phyloP scores from a whole-genome alignment of 2,113 vertebrate species.

The Pollachius pollachius region DNA sequence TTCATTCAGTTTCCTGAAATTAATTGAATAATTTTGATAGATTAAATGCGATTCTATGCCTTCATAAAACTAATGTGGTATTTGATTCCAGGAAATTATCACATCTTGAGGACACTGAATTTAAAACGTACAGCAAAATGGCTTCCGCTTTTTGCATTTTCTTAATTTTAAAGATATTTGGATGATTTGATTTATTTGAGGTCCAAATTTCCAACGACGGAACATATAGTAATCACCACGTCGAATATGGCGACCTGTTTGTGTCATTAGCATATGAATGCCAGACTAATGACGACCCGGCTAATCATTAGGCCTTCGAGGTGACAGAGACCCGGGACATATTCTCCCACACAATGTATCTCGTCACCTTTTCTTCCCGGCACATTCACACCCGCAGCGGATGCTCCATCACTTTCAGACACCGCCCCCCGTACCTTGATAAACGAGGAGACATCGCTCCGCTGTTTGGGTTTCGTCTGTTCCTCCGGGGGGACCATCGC shows the following conservation, averaged over 20 bases:
- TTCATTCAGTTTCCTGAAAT: too few species aligned
- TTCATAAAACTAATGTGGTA: too few species aligned
- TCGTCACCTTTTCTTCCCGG: slow-evolving; percentile 40
- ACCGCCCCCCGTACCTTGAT: slow-evolving; percentile 21
- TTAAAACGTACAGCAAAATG: too few species aligned
- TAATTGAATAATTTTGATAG: too few species aligned
- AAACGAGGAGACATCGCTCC: slow-evolving; percentile 6
- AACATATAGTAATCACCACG: too few species aligned
- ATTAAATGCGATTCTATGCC: too few species aligned
- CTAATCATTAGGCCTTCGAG: slow-evolving; percentile 12
- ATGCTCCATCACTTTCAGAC: slow-evolving; percentile 36
- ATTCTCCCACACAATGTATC: slow-evolving; percentile 44
- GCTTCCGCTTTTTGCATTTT: too few species aligned
- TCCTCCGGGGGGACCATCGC: slow-evolving; percentile 28
- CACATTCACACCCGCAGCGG: slow-evolving; percentile 37
- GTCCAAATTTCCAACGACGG: too few species aligned
- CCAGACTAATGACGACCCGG: slow-evolving; percentile 20
- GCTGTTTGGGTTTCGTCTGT: slow-evolving; percentile 49
- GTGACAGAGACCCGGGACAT: slow-evolving; percentile 29
- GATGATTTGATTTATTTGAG: too few species aligned
- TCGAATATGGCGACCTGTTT: neutral
- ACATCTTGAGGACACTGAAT: too few species aligned
- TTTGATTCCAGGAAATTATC: too few species aligned
- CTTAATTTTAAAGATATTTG: too few species aligned
- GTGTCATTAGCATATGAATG: neutral